Evolutionary conservation across 2,888 invertebrate species (phyloP).

Genomic region (Heteromyza rotundicornis): DNA sequence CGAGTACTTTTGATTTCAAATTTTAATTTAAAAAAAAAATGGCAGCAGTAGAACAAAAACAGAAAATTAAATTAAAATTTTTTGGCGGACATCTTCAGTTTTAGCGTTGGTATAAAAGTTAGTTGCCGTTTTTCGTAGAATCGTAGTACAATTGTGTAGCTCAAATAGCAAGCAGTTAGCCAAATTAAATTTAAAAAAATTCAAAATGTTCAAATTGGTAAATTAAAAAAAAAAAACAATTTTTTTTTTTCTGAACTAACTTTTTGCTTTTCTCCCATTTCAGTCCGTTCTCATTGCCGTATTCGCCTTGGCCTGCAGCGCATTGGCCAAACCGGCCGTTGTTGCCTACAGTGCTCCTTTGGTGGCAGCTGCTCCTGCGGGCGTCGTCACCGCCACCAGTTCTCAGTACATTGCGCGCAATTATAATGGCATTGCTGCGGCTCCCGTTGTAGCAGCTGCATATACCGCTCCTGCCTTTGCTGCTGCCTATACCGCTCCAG

Average conservation of each 20-base stretch:
- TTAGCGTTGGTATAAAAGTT: conserved; percentile 47
- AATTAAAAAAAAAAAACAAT: conserved; percentile 12
- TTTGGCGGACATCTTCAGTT: conserved; percentile 35
- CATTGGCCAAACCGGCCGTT: conserved; percentile 64
- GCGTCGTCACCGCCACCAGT: conserved; percentile 66
- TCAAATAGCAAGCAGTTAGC: conserved; percentile 31
- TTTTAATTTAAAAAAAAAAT: conserved; percentile 6
- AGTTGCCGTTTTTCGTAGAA: conserved; percentile 16
- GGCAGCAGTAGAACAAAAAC: conserved; percentile 18
- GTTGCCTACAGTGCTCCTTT: conserved; percentile 44
- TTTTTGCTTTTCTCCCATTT: conserved; percentile 18
- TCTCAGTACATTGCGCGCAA: conserved; percentile 68
- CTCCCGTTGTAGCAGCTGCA: conserved; percentile 51
- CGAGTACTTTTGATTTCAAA: neutral
- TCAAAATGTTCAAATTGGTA: conserved; percentile 56
- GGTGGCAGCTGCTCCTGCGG: conserved; percentile 51
- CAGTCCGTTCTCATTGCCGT: conserved; percentile 62
- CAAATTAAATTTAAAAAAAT: conserved; percentile 22
- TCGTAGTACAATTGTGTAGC: conserved; percentile 45
- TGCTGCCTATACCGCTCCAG: conserved; percentile 37
- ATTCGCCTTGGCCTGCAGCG: conserved; percentile 61
- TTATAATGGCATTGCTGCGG: conserved; percentile 66
- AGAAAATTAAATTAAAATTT: conserved; percentile 23
- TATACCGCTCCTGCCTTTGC: conserved; percentile 52
- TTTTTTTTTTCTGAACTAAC: neutral